Percentiles rank a stretch among this genome's conserved stretches.
Evolutionary conservation across 2,797 vertebrate genomes (phyloP).

Genomic region (Pitangus sulphuratus): DNA sequence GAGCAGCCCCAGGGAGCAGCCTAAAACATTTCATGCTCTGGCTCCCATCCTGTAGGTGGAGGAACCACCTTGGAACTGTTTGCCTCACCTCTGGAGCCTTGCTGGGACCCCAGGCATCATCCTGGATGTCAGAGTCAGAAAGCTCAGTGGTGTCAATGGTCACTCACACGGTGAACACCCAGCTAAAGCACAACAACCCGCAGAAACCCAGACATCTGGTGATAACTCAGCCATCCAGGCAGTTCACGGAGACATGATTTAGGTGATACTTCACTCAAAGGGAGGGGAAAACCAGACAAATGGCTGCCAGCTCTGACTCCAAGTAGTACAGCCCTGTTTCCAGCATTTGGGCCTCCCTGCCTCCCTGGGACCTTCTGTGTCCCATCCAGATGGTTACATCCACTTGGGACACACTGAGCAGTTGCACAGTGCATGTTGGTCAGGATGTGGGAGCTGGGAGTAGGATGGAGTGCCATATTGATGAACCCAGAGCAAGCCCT

Average conservation of each 20-base stretch:
- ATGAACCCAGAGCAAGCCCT: neutral
- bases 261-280: neutral
- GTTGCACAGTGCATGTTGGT: fast-evolving
- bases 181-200: neutral
- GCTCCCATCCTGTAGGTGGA: neutral
- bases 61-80: neutral
- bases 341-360: neutral
- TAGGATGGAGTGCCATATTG: neutral
- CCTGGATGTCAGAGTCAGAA: neutral
- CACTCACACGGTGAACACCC: neutral
- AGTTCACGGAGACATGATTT: neutral
- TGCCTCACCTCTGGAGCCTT: neutral
- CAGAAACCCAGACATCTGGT: neutral
- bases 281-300: neutral
- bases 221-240: neutral
- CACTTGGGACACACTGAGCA: neutral
- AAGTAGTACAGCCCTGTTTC: neutral
- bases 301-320: neutral
- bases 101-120: fast-evolving
- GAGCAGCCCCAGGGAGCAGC: neutral
- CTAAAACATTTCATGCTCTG: neutral
- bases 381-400: neutral
- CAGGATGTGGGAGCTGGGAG: fast-evolving
- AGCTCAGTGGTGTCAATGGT: fast-evolving
- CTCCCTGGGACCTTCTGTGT: neutral